A percentile compares a stretch with the other conserved stretches of the same genome.
Conservation (phyloP, 1,140 invertebrate species). For the Cheumatopsyche charites region DNA sequence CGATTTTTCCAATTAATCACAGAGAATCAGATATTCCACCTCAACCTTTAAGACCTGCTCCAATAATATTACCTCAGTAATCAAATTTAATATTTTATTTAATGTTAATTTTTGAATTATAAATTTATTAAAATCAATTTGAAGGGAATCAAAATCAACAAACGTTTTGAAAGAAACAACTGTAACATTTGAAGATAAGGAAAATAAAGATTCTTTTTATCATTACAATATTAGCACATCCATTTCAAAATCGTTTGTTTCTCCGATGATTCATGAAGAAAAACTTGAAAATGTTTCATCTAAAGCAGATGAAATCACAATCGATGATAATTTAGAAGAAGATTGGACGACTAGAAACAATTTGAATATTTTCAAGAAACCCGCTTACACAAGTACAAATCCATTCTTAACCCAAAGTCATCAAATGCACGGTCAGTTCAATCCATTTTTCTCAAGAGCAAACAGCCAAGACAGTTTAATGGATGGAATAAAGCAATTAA, state of each 20-base stretch:
- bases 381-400: slow-evolving; percentile 47
- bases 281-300: slow-evolving; percentile 26
- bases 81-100: background rate
- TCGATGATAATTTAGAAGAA: slow-evolving; percentile 39
- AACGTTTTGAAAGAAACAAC: slow-evolving; percentile 27
- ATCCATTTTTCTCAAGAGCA: slow-evolving; percentile 42
- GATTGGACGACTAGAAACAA: slow-evolving; percentile 46
- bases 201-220: slow-evolving; percentile 45
- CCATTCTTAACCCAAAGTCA: slow-evolving; percentile 43
- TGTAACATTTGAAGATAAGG: slow-evolving; percentile 36
- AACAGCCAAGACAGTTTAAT: slow-evolving; percentile 5
- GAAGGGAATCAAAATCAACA: slow-evolving; percentile 33
- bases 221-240: slow-evolving; percentile 45
- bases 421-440: slow-evolving; percentile 45
- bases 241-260: slow-evolving; percentile 36
- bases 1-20: slow-evolving; percentile 43
- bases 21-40: slow-evolving; percentile 55
- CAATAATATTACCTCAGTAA: slow-evolving; percentile 53
- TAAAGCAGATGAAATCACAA: slow-evolving; percentile 30
- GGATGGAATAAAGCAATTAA: slow-evolving; percentile 29
- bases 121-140: slow-evolving; percentile 13
- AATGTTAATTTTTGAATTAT: background rate
- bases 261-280: slow-evolving; percentile 23
- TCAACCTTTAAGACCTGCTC: slow-evolving; percentile 63
- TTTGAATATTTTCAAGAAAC: slow-evolving; percentile 47